phyloP scores from a whole-genome alignment of 2,888 invertebrate species.

The Dynastes maya region DNA sequence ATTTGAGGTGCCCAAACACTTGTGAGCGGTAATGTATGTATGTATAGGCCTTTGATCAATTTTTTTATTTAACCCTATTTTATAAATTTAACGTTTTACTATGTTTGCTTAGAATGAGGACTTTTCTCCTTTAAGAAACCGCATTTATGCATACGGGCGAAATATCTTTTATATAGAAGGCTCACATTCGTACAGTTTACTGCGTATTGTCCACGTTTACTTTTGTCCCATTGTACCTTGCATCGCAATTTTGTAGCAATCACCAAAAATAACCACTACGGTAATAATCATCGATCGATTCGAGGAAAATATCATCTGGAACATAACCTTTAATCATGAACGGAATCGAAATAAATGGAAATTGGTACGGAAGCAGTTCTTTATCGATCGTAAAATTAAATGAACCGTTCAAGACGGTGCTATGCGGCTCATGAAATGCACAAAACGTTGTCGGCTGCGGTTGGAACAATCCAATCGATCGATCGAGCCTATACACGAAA shows the following conservation, averaged over 20 bases:
- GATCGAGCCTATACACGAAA: background rate
- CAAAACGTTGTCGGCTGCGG: background rate
- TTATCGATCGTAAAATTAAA: conserved; percentile 42
- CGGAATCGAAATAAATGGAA: conserved; percentile 30
- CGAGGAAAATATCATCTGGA: background rate
- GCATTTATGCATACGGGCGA: too few relatives aligned
- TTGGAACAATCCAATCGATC: conserved; percentile 17
- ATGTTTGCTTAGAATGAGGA: too few relatives aligned
- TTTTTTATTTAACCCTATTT: too few relatives aligned
- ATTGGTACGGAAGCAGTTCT: conserved; percentile 34
- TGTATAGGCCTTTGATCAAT: too few relatives aligned
- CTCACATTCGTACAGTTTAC: too few relatives aligned
- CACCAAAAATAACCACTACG: background rate
- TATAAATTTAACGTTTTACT: too few relatives aligned
- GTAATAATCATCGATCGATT: background rate
- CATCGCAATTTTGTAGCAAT: background rate
- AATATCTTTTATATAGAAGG: too few relatives aligned
- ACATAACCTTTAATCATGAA: conserved; percentile 9
- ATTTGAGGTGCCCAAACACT: too few relatives aligned
- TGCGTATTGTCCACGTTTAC: too few relatives aligned
- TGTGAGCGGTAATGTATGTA: too few relatives aligned
- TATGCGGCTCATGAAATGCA: conserved; percentile 16
- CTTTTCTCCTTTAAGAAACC: too few relatives aligned
- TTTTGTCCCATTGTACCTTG: too few relatives aligned
- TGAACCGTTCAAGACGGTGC: conserved; percentile 19